phyloP scores from a whole-genome alignment of 2,797 vertebrate genomes.

The Geotrypetes seraphini region DNA sequence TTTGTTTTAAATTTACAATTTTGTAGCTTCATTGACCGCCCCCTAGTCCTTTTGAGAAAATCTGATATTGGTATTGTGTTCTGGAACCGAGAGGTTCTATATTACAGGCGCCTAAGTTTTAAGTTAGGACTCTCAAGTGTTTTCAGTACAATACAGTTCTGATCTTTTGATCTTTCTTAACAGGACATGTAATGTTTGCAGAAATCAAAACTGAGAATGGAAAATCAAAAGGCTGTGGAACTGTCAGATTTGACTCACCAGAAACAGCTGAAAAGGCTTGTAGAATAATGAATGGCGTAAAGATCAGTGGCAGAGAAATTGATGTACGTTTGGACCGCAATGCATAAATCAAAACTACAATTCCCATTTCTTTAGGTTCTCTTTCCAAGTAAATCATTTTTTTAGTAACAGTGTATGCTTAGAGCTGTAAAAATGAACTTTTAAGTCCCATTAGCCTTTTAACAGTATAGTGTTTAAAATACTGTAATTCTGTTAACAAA shows the following conservation, averaged over 20 bases:
- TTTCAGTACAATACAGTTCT: too few species aligned
- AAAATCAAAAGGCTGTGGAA: constrained; percentile 94
- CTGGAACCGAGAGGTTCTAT: too few species aligned
- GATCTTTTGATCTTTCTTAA: constrained; percentile 44
- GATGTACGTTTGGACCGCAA: constrained; percentile 94
- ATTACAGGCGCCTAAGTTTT: too few species aligned
- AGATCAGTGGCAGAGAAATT: constrained; percentile 94
- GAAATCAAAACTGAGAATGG: constrained; percentile 99
- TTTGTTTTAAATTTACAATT: too few species aligned
- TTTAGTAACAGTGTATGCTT: constrained; percentile 63
- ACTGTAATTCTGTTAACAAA: constrained; percentile 65
- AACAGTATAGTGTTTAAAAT: constrained; percentile 73
- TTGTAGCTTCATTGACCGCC: too few species aligned
- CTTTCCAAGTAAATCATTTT: constrained; percentile 84
- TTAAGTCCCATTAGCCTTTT: constrained; percentile 67
- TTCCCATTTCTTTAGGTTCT: constrained; percentile 73
- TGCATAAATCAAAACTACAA: constrained; percentile 62
- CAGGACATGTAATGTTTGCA: constrained; percentile 96
- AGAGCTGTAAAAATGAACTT: constrained; percentile 60
- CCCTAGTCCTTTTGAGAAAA: too few species aligned
- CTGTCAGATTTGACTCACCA: constrained; percentile 86
- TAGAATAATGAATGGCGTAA: constrained; percentile 95
- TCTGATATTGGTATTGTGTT: too few species aligned
- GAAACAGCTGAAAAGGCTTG: constrained; percentile 93
- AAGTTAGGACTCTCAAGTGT: too few species aligned